Percentiles rank a stretch among this genome's conserved stretches.
Evolutionary conservation across 2,888 invertebrate species (phyloP).

Genomic region (Pollenia griseotomentosa): DNA sequence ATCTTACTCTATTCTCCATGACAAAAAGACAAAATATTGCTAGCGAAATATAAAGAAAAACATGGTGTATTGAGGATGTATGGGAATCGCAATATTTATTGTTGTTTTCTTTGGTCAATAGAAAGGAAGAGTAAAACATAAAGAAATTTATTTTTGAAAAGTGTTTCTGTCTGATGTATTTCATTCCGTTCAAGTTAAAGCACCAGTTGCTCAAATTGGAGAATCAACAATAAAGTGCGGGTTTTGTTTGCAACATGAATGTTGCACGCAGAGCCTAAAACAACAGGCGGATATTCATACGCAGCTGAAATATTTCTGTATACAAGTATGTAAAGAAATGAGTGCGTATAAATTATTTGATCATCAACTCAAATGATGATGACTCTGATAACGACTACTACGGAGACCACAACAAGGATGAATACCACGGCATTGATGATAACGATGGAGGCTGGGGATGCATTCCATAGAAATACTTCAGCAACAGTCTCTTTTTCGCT

Average conservation of each 20-base stretch:
- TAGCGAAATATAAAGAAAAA: neutral
- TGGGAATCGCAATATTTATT: conserved; percentile 9
- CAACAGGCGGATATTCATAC: neutral
- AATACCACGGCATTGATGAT: neutral
- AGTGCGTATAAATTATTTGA: conserved; percentile 11
- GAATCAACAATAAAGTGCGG: conserved; percentile 48
- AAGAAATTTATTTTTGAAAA: neutral
- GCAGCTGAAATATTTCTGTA: conserved; percentile 35
- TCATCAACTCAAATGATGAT: conserved; percentile 54
- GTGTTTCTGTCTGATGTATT: neutral
- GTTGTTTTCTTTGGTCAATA: neutral
- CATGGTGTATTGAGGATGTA: neutral
- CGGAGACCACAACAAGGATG: neutral
- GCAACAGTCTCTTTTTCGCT: conserved; percentile 50
- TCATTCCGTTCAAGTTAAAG: neutral
- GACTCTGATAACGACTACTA: conserved; percentile 16
- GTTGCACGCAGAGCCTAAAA: conserved; percentile 12
- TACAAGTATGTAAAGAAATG: neutral
- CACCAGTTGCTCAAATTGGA: conserved; percentile 65
- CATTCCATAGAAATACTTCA: conserved; percentile 49
- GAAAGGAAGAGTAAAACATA: conserved; percentile 3
- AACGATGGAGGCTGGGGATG: conserved; percentile 44
- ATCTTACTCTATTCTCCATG: neutral
- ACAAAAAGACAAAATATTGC: conserved; percentile 3
- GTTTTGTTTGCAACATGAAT: conserved; percentile 25